phyloP scores from a whole-genome alignment of 1,140 invertebrate species.

The Leptinotarsa defecta region DNA sequence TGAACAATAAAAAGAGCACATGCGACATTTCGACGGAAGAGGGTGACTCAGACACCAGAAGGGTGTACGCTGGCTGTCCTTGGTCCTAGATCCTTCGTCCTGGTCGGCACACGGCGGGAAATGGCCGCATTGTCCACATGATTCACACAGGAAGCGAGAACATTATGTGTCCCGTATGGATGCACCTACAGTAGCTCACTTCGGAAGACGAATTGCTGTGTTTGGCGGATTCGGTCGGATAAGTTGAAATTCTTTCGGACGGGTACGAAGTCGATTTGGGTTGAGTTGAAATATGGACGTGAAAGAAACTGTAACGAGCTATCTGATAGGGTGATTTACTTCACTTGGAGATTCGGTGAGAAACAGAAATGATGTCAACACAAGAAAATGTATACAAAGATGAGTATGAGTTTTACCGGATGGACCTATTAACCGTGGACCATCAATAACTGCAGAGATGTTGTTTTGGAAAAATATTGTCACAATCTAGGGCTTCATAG shows the following conservation, averaged over 20 bases:
- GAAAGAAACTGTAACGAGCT: constrained; percentile 7
- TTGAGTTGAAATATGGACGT: constrained; percentile 1
- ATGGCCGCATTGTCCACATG: constrained; percentile 46
- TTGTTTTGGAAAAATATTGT: too few relatives aligned
- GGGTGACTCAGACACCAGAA: constrained; percentile 25
- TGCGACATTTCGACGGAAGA: constrained; percentile 30
- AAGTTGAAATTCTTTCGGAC: neutral
- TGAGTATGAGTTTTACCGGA: too few relatives aligned
- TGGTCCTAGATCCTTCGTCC: neutral
- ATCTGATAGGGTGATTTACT: constrained; percentile 22
- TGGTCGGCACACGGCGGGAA: constrained; percentile 33
- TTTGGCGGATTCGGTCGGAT: neutral
- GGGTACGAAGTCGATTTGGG: neutral
- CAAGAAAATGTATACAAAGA: too few relatives aligned
- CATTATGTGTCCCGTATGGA: constrained; percentile 39
- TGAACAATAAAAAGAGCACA: constrained; percentile 23
- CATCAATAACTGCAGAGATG: too few relatives aligned
- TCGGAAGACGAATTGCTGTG: neutral
- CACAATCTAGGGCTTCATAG: too few relatives aligned
- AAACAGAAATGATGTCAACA: too few relatives aligned
- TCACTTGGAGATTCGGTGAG: neutral
- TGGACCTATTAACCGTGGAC: too few relatives aligned
- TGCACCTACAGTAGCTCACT: constrained; percentile 34
- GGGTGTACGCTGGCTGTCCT: constrained; percentile 13
- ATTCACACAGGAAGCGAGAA: constrained; percentile 39